Percentiles rank a stretch among this genome's conserved stretches.
phyloP scores from a whole-genome alignment of 2,888 invertebrate species.

The Apamea sordens region DNA sequence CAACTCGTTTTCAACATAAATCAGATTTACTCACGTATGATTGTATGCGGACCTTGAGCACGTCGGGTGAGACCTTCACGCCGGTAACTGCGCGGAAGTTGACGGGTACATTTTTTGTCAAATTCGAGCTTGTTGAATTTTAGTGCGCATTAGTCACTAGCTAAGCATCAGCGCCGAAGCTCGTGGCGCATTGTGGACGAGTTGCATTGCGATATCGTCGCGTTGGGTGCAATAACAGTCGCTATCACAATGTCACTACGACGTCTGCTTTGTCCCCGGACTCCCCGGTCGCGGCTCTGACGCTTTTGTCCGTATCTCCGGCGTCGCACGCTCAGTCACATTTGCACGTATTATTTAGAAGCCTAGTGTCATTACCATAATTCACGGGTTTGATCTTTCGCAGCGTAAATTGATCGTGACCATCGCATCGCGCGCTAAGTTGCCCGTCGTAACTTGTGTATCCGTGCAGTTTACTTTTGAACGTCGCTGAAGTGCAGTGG shows the following conservation, averaged over 20 bases:
- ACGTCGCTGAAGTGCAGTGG: constrained; percentile 74
- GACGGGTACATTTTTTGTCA: constrained; percentile 87
- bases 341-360: constrained; percentile 74
- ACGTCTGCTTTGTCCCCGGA: constrained; percentile 82
- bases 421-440: constrained; percentile 69
- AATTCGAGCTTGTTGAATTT: constrained; percentile 87
- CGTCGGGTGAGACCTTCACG: constrained; percentile 89
- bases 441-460: constrained; percentile 69
- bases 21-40: constrained; percentile 88
- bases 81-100: constrained; percentile 90
- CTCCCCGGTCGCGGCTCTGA: constrained; percentile 77
- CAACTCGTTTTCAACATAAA: constrained; percentile 85
- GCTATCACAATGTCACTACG: constrained; percentile 88
- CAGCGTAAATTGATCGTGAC: constrained; percentile 75
- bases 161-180: constrained; percentile 81
- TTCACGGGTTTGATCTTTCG: constrained; percentile 70
- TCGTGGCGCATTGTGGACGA: constrained; percentile 82
- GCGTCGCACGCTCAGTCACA: constrained; percentile 69
- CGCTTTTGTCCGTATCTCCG: constrained; percentile 76
- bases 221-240: constrained; percentile 84
- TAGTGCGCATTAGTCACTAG: constrained; percentile 88
- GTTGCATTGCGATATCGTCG: constrained; percentile 82
- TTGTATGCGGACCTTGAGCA: constrained; percentile 89
- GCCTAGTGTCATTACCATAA: constrained; percentile 71
- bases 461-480: constrained; percentile 73